Evolutionary conservation across 2,888 invertebrate genomes (phyloP), one percentile per base, ranked within the genome.

Genomic region (Eupithecia exiguata): DNA sequence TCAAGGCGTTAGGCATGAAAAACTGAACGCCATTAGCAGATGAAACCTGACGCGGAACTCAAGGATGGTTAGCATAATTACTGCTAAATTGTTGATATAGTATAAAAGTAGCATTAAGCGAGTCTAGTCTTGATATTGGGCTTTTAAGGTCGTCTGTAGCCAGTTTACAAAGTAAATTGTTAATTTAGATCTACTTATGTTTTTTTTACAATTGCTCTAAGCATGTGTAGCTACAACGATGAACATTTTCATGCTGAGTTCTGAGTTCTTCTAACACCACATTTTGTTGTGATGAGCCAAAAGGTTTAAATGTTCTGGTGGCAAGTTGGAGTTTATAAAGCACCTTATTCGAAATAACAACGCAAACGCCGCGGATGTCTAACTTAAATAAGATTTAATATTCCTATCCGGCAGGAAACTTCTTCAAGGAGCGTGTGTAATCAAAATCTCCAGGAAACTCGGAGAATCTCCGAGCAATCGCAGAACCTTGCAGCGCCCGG

Each of bases 331-430:
- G 89, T 91, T 93, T 91, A 90, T 91, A 92, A 91, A 91, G 89
- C 90, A 89, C 90, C 90, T 92, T 93, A 93, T 92, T 91, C 90
- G 92, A 92, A 93, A 93, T 93, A 94, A 94, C 92, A 93, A 92
- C 89, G 90, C 87, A 86, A 91, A 91, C 88, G 87, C 89, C 84
- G 88, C 88, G 89, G 90, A 92, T 92, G 92, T 93, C 93, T 92
- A 93, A 94, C 89, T 94, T 93, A 94, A 94, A 94, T 93, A 93
- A 92, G 93, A 94, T 94, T 94, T 94, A 94, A 94, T 94, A 94
- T 94, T 94, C 93, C 89, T 91, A 93, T 92, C 93, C 90, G 86
- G 84, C 89, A 90, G 88, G 89, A 92, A 94, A 91, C 91, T 94
- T 91, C 88, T 87, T 89, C 88, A 90, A 92, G 90, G 89, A 94